Conservation (phyloP, 2,888 invertebrate genomes). For the Enchytraeus crypticus region DNA sequence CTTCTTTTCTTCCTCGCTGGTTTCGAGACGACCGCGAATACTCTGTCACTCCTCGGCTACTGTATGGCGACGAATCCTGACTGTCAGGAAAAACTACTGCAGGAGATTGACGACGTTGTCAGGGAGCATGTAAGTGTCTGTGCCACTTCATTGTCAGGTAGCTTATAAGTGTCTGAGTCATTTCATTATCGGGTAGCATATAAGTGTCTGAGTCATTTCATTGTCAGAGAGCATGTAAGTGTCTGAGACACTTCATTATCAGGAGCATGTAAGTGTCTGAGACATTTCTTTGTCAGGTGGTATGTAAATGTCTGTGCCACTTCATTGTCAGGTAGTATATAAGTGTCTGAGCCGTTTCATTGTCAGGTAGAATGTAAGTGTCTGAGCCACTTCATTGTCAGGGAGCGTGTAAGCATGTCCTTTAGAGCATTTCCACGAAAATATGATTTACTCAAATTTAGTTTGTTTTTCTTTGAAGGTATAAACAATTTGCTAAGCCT, state of each 20-base stretch:
- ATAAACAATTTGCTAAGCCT: too few relatives aligned
- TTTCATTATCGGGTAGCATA: not conserved
- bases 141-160: not conserved
- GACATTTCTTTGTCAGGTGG: not conserved
- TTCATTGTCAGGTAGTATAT: conserved; percentile 4
- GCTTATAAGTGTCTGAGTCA: too few relatives aligned
- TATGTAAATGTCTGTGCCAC: conserved; percentile 3
- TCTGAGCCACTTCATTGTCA: too few relatives aligned
- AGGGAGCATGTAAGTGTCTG: conserved; percentile 1
- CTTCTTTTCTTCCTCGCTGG: conserved; percentile 19
- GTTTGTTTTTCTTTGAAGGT: too few relatives aligned
- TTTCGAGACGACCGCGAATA: conserved; percentile 16
- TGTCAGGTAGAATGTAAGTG: conserved; percentile 2
- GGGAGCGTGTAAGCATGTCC: too few relatives aligned
- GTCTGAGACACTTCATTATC: not conserved
- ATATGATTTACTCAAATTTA: too few relatives aligned
- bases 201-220: conserved; percentile 3
- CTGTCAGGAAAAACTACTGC: conserved; percentile 11
- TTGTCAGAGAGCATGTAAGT: conserved; percentile 5
- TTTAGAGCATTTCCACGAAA: too few relatives aligned
- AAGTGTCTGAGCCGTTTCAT: conserved; percentile 6
- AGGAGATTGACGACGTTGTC: conserved; percentile 13
- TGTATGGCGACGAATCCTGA: conserved; percentile 13
- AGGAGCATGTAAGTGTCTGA: too few relatives aligned
- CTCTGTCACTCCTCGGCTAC: conserved; percentile 15